Base-by-base conservation (phyloP, 2,888 invertebrate genomes). In the Vesta saturnalis region DNA sequence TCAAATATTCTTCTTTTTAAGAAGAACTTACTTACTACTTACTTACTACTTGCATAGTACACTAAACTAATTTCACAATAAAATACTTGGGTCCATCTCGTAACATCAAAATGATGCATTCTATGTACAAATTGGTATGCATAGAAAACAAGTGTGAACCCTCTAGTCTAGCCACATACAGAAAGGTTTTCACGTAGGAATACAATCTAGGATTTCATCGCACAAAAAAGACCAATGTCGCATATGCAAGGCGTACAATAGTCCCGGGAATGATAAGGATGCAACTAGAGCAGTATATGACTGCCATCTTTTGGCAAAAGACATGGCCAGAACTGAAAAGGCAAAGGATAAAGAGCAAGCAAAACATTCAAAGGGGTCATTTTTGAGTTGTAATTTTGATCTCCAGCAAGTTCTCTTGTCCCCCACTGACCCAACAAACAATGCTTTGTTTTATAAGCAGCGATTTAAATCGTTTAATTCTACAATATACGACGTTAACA, bases 351-450 rank as follows among this genome's bases (percentile, higher is more conserved):
- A 52, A 52, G 52, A 52, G 5, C n/a, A 47, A 47, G n/a, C 5
- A 15, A n/a, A 47, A 8, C 4, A 47, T 8, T 55, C 4, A 55
- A 55, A 55, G 23, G 61, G 19, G 15, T 52, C 63, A 46, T 16
- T 69, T 60, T 55, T 73, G n/a, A 59, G 70, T 62, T 57, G 35
- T 14, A 71, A 68, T 66, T 74, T 74, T 69, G 72, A 74, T 63
- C 35, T 73, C 4, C 70, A 73, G 23, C 72, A 70, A 52, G 74
- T 74, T 23, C 52, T 72, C 64, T n/a, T n/a, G 35, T 16, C n/a
- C 43, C 72, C 70, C 12, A 63, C 35, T 21, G 69, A 69, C 23
- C 67, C 69, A 4, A 65, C 63, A n/a, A 72, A 72, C 46, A 72
- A 72, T 49, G 67, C 70, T 1, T 55, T 74, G 1, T 74, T 73